Percentiles rank a stretch among this genome's conserved stretches.
phyloP scores from a whole-genome alignment of 2,113 vertebrate genomes.

The Rissa tridactyla region DNA sequence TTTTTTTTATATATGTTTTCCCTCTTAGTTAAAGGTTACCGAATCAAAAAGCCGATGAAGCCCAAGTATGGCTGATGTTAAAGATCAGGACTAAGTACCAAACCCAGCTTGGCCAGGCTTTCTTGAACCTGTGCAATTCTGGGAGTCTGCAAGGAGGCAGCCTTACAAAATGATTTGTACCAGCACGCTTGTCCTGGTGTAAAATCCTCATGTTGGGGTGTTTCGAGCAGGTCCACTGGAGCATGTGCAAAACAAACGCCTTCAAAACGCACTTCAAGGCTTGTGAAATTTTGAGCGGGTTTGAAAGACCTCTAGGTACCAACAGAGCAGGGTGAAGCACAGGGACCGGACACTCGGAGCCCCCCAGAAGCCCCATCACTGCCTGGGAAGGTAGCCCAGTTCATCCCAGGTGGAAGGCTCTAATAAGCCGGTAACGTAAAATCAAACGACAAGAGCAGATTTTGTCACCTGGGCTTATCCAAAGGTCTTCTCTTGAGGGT shows the following conservation, averaged over 20 bases:
- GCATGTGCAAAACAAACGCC: background rate
- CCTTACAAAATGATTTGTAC: background rate
- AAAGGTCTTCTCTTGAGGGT: background rate
- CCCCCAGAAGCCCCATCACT: fast-evolving
- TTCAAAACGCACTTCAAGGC: background rate
- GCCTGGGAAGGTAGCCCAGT: background rate
- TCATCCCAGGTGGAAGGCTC: background rate
- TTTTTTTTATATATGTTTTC: background rate
- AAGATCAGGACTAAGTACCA: background rate
- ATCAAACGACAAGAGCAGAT: background rate
- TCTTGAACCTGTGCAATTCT: background rate
- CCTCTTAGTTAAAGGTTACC: background rate
- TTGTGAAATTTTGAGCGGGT: background rate
- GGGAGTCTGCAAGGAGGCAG: background rate
- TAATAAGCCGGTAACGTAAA: background rate
- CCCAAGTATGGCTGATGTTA: background rate
- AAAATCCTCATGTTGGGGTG: background rate
- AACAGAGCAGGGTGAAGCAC: background rate
- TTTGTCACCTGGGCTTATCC: background rate
- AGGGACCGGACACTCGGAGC: background rate
- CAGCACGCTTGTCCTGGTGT: background rate
- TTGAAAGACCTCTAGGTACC: background rate
- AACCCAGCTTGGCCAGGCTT: background rate
- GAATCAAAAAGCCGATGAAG: background rate
- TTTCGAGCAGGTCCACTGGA: background rate